Percentiles rank a stretch among this genome's conserved stretches.
Conservation (phyloP, 2,797 vertebrate species). For the Danionella dracula region DNA sequence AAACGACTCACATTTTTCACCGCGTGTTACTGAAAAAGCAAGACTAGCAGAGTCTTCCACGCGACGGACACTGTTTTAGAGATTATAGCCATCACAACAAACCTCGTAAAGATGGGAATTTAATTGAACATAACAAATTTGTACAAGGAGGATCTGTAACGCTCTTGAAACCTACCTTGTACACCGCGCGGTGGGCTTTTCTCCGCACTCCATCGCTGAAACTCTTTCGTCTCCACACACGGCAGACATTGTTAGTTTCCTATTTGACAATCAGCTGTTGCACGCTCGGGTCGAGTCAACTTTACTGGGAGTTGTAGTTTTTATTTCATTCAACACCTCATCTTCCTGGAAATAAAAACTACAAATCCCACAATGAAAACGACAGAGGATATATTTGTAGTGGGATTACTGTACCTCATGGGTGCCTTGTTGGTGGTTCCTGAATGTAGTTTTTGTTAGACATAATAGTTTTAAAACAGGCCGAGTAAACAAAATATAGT, state of each 20-base stretch:
- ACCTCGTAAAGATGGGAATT: too few species aligned
- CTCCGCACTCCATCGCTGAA: slow-evolving; percentile 66
- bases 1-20: too few species aligned
- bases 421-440: too few species aligned
- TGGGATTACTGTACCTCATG: neutral
- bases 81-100: too few species aligned
- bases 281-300: neutral
- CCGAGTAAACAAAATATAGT: too few species aligned
- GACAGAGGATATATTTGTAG: neutral
- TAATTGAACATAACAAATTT: too few species aligned
- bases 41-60: neutral
- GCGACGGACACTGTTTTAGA: slow-evolving; percentile 21
- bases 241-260: slow-evolving; percentile 55
- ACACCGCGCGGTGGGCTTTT: slow-evolving; percentile 54
- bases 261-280: slow-evolving; percentile 64
- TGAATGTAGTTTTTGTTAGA: neutral
- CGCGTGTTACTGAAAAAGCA: too few species aligned
- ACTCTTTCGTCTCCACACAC: slow-evolving; percentile 56
- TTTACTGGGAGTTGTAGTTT: slow-evolving; percentile 59
- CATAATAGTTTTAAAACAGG: neutral
- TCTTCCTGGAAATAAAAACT: slow-evolving; percentile 8
- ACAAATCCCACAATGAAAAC: slow-evolving; percentile 53
- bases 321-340: too few species aligned
- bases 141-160: neutral
- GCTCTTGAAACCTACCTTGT: slow-evolving; percentile 53